Base-by-base conservation (phyloP, 2,888 invertebrate genomes). In the Eurytoma adleriae region DNA sequence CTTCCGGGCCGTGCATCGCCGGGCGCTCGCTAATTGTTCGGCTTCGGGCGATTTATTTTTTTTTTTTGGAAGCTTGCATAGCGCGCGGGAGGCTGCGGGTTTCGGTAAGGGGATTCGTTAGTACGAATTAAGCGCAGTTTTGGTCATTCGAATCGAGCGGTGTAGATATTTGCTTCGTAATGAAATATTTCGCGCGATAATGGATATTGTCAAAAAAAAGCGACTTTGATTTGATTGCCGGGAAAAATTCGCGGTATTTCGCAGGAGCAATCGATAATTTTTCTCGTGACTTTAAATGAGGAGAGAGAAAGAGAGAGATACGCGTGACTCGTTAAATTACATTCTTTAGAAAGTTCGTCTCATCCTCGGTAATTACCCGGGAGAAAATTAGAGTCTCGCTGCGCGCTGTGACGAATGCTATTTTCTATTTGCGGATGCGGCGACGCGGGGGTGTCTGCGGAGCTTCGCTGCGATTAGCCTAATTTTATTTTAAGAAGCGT, bases 301-400 rank as follows among this genome's bases (percentile, higher is more conserved):
- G 54, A 62, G 64, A 27, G 5, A 14, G n/a, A 59, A 76, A 57
- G 54, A 62, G 64, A 27, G 5, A 14, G n/a, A 59, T 18, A 72
- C 64, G 62, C 78, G 56, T 78, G 78, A 78, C 67, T 78, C 24
- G 66, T 79, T 74, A 82, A 82, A 84, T 84, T 74, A 79, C 82
- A 84, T 85, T 85, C 85, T 83, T 83, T 76, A 59, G 80, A 84
- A 85, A 85, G 82, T 84, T 75, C 84, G 77, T 84, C 83, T 85
- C 85, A 85, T 85, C 84, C 69, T 82, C 78, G 83, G 69, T 84
- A 85, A 85, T 85, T 85, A 82, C 84, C 40, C 40, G 13, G 50
- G 70, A 80, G 81, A 80, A 77, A 73, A 73, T 66, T 50, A 68
- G 64, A 52, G 48, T 27, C 30, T 30, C 30, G 12, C 62, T 30